A percentile compares a stretch with the other conserved stretches of the same genome.
These are phyloP conservation scores for Gonatopus flavifemur DNA, from an alignment of 1,140 invertebrate species.

Conservation along the genomic window DNA sequence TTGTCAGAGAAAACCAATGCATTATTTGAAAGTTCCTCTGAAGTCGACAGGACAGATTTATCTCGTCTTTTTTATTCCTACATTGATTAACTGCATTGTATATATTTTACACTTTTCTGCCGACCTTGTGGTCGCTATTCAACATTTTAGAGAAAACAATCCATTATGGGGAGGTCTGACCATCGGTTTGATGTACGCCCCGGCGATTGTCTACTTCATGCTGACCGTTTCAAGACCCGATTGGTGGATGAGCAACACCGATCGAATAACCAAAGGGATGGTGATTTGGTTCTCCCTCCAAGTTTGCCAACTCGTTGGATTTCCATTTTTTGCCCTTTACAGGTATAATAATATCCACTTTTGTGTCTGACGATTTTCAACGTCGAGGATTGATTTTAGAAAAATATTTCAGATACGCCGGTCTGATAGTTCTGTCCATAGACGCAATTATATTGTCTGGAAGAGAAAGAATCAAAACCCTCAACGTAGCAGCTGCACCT, in stretches of 20 bases:
- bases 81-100: slow-evolving; percentile 46
- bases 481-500: slow-evolving; percentile 60
- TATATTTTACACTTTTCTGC: slow-evolving; percentile 56
- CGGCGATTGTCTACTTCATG: slow-evolving; percentile 59
- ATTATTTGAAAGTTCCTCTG: slow-evolving; percentile 46
- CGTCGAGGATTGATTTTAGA: neutral
- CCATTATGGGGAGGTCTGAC: slow-evolving; percentile 56
- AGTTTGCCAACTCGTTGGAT: slow-evolving; percentile 62
- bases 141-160: slow-evolving; percentile 56
- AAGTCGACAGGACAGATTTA: slow-evolving; percentile 58
- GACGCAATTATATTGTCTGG: slow-evolving; percentile 67
- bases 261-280: slow-evolving; percentile 41
- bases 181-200: slow-evolving; percentile 57
- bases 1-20: slow-evolving; percentile 34
- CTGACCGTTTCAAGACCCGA: slow-evolving; percentile 63
- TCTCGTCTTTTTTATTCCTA: slow-evolving; percentile 55
- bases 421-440: slow-evolving; percentile 70
- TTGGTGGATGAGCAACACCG: slow-evolving; percentile 55
- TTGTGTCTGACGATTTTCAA: neutral
- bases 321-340: slow-evolving; percentile 69
- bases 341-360: slow-evolving; percentile 56
- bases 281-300: slow-evolving; percentile 62
- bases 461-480: slow-evolving; percentile 61
- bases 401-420: slow-evolving; percentile 59
- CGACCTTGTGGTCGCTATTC: slow-evolving; percentile 55